Evolutionary conservation across 2,888 invertebrate genomes (phyloP).

Genomic region (Cylloceria caligata): DNA sequence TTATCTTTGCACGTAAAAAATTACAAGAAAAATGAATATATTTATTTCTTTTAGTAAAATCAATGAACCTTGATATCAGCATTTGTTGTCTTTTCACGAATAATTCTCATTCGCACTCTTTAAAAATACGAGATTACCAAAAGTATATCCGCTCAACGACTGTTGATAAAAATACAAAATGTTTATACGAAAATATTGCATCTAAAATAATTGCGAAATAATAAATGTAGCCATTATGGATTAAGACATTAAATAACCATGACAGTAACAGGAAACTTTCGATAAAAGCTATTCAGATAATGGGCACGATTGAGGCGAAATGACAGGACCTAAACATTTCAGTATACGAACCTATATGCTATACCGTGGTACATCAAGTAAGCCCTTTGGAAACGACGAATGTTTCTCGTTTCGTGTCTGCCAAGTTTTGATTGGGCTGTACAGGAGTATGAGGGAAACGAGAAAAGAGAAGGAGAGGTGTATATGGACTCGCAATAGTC

Average conservation of each 20-base stretch:
- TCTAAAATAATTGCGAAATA: not conserved
- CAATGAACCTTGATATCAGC: too few species aligned
- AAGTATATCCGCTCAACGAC: too few species aligned
- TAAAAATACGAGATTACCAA: too few species aligned
- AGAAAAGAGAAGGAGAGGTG: slow-evolving; percentile 33
- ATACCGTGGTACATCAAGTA: not conserved
- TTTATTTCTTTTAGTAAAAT: too few species aligned
- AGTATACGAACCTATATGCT: not conserved
- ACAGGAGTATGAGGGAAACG: slow-evolving; percentile 24
- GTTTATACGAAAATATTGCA: not conserved
- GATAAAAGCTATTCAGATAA: not conserved
- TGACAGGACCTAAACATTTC: slow-evolving; percentile 2
- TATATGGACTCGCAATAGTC: slow-evolving; percentile 27
- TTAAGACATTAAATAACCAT: not conserved
- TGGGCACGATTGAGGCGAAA: not conserved
- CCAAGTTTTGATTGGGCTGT: slow-evolving; percentile 78
- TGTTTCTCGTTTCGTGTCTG: slow-evolving; percentile 71
- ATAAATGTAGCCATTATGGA: not conserved
- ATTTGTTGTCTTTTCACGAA: too few species aligned
- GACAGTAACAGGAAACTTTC: not conserved
- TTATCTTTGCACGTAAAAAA: too few species aligned
- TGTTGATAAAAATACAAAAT: too few species aligned
- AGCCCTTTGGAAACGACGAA: slow-evolving; percentile 44
- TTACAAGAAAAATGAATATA: too few species aligned
- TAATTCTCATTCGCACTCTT: too few species aligned